phyloP scores from a whole-genome alignment of 23 tunicate species.

The Clavelina lepadiformis region DNA sequence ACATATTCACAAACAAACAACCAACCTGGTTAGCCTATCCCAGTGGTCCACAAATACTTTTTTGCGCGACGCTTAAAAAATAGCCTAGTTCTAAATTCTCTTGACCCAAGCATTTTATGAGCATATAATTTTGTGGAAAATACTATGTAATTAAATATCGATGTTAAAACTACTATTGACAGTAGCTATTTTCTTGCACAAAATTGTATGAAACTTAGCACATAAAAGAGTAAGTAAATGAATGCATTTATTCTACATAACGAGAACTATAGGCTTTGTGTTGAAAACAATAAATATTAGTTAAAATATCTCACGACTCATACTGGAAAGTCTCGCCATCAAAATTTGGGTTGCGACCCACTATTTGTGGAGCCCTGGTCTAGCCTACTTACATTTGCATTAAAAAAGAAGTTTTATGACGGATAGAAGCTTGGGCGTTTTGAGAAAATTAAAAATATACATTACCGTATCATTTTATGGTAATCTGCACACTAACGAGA shows the following conservation, averaged over 20 bases:
- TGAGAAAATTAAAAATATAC: too few species aligned
- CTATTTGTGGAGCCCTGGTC: neutral
- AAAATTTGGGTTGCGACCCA: constrained; percentile 2
- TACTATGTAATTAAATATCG: neutral
- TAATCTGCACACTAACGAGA: too few species aligned
- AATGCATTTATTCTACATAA: too few species aligned
- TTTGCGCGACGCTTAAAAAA: neutral
- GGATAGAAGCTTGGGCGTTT: too few species aligned
- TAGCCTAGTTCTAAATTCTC: constrained; percentile 1
- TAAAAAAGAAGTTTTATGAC: too few species aligned
- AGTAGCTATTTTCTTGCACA: neutral
- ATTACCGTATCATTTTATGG: too few species aligned
- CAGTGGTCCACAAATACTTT: neutral
- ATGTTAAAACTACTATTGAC: neutral
- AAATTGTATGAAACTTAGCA: neutral
- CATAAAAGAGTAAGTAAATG: neutral
- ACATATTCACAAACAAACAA: too few species aligned
- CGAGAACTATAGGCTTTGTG: too few species aligned
- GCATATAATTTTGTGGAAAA: neutral
- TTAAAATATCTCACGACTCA: too few species aligned
- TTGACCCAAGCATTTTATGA: neutral
- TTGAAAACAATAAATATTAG: neutral
- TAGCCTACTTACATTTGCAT: too few species aligned
- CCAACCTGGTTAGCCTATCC: too few species aligned
- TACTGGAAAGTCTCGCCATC: neutral